Evolutionary conservation across 2,113 vertebrate species (phyloP).

Genomic region (human (Homo sapiens)): DNA sequence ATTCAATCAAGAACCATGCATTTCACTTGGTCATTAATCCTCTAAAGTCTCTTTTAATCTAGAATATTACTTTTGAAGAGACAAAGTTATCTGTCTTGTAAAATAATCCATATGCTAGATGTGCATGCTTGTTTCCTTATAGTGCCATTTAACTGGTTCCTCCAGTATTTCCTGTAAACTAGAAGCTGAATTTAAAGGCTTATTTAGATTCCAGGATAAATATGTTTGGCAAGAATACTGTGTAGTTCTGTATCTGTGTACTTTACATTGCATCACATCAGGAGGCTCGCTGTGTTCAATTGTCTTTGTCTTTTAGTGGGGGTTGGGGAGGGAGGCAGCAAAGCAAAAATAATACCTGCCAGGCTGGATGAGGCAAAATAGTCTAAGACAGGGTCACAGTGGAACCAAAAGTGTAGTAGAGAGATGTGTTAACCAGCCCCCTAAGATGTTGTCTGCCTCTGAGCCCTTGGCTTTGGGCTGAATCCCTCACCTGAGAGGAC

Average conservation of each 20-base stretch:
- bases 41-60: conserved; percentile 15
- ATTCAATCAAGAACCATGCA: neutral
- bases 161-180: conserved; percentile 61
- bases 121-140: neutral
- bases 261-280: neutral
- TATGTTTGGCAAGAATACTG: neutral
- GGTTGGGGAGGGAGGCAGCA: neutral
- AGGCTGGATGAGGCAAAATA: neutral
- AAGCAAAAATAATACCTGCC: neutral
- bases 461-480: neutral
- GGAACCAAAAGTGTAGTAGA: neutral
- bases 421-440: neutral
- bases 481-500: neutral
- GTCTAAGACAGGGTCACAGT: neutral
- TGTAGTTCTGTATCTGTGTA: neutral
- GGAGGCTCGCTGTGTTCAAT: neutral
- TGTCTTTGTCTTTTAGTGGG: neutral
- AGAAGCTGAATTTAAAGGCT: conserved; percentile 32
- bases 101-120: neutral
- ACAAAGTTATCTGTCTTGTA: neutral
- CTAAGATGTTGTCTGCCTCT: neutral
- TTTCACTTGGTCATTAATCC: neutral
- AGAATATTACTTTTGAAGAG: conserved; percentile 15
- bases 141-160: conserved; percentile 34
- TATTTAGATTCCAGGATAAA: conserved; percentile 22